Evolutionary conservation across 2,113 vertebrate species (phyloP), one percentile per base, ranked within the genome.

Genomic region (Tenebrosternarchus preto): DNA sequence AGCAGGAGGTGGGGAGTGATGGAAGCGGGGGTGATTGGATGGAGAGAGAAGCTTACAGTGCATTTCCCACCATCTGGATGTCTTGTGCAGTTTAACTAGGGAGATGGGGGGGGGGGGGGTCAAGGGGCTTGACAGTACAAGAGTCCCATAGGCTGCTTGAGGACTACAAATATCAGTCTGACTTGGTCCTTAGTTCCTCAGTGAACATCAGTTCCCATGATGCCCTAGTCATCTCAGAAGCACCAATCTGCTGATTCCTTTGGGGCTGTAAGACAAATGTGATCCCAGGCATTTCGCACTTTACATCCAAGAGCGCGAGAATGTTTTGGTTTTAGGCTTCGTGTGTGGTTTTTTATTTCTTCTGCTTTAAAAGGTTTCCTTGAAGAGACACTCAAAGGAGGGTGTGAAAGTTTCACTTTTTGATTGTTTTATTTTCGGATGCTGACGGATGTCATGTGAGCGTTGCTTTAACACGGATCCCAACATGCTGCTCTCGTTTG

Each of bases 31-130:
- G 36, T 7, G 3, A 7, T 3, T 36, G 76, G 76, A 15, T 68
- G 25, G 68, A 69, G 57, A 64, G 39, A 73, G 55, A 43, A n/a
- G 78, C 70, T 56, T 66, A 60, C 56, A 31, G 59, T 80, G 78
- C 33, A 5, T 36, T 80, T 73, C 56, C 39, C 19, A 11, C 78
- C 78, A 73, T 73, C 78, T 78, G 76, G 64, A 78, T 69, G n/a
- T 78, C 33, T 69, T 46, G 29, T 57, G 36, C 36, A 29, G 67
- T 78, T 70, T 78, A 78, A 59, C 50, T 78, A 57, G 29, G 69
- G 8, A 12, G 46, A 57, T 19, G 4, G n/a, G 43, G 29, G 31
- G 25, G 56, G 55, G 43, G 50, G 31, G 12, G 36, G 78, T 15
- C n/a, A 53, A 72, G 1, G 46, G 24, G 60, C 20, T 22, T 33